A percentile compares a stretch with the other conserved stretches of the same genome.
phyloP scores from a whole-genome alignment of 2,113 vertebrate species.

The Mesoclemmys tuberculata region DNA sequence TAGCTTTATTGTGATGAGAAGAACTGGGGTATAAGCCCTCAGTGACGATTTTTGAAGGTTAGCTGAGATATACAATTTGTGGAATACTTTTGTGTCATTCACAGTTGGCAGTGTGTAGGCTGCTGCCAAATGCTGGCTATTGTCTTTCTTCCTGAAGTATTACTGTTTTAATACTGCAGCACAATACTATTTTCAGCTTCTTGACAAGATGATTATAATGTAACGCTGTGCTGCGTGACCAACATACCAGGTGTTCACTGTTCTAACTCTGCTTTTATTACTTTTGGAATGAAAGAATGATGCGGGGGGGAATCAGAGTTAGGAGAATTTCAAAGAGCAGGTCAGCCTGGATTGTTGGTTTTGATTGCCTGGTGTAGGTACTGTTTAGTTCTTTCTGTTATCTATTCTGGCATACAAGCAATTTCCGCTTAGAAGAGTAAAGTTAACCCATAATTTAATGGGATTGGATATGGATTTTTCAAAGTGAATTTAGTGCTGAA shows the following conservation, averaged over 20 bases:
- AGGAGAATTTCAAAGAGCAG: constrained; percentile 60
- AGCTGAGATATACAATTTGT: constrained; percentile 49
- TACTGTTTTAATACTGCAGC: constrained; percentile 41
- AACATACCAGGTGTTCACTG: constrained; percentile 74
- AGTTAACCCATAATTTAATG: constrained; percentile 35
- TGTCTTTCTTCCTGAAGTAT: constrained; percentile 74
- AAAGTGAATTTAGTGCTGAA: background rate
- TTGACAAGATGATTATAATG: constrained; percentile 75
- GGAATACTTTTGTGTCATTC: constrained; percentile 53
- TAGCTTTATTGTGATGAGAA: background rate
- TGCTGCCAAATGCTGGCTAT: constrained; percentile 71
- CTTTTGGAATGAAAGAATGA: constrained; percentile 61
- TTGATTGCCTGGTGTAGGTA: constrained; percentile 26
- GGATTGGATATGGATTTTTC: background rate
- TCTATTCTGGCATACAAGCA: constrained; percentile 8
- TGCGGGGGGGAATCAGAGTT: constrained; percentile 22
- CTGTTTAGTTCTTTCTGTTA: background rate
- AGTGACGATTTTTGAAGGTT: constrained; percentile 42
- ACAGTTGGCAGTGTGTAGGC: constrained; percentile 58
- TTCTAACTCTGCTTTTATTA: constrained; percentile 68
- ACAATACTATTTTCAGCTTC: constrained; percentile 74
- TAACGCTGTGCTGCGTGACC: constrained; percentile 74
- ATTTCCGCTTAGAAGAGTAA: background rate
- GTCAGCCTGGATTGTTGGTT: constrained; percentile 46
- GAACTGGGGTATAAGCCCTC: background rate